Evolutionary conservation across 2,113 vertebrate genomes (phyloP).

Genomic region (Glaucomys volans): DNA sequence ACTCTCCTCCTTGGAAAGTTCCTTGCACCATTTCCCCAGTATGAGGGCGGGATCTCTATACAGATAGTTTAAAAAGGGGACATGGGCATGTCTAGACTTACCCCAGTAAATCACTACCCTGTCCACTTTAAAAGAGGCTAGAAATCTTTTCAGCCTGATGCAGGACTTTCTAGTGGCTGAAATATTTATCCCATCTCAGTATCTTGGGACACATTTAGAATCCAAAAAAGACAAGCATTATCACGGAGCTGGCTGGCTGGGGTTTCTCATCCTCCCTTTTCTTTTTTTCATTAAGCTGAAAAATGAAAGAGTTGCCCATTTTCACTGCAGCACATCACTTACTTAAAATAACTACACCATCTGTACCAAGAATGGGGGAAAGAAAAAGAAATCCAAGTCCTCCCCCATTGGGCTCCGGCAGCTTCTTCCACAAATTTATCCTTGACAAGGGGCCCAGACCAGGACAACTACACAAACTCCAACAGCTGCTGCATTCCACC

Average conservation of each 20-base stretch:
- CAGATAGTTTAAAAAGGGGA: not conserved
- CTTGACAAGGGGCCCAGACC: not conserved
- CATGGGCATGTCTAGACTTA: constrained; percentile 22
- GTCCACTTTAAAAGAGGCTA: constrained; percentile 60
- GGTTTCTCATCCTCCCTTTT: constrained; percentile 27
- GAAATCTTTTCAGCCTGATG: constrained; percentile 70
- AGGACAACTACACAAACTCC: not conserved
- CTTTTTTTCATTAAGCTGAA: constrained; percentile 72
- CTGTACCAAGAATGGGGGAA: constrained; percentile 70
- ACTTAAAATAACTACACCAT: constrained; percentile 84
- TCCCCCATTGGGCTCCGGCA: constrained; percentile 33
- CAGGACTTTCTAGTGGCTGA: constrained; percentile 75
- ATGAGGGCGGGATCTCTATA: not conserved
- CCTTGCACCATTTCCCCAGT: not conserved
- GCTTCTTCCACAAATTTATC: constrained; percentile 75
- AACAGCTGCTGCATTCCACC: not conserved
- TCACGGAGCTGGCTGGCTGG: constrained; percentile 52
- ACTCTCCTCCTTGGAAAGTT: not conserved
- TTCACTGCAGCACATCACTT: constrained; percentile 82
- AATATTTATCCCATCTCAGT: constrained; percentile 74
- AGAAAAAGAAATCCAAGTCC: constrained; percentile 48
- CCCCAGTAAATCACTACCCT: constrained; percentile 40
- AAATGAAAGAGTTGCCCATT: constrained; percentile 75
- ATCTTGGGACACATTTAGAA: constrained; percentile 80
- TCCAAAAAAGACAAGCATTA: constrained; percentile 74